Evolutionary conservation across 2,113 vertebrate genomes (phyloP), one percentile per base, ranked within the genome.

Genomic region (Acinonyx jubatus): DNA sequence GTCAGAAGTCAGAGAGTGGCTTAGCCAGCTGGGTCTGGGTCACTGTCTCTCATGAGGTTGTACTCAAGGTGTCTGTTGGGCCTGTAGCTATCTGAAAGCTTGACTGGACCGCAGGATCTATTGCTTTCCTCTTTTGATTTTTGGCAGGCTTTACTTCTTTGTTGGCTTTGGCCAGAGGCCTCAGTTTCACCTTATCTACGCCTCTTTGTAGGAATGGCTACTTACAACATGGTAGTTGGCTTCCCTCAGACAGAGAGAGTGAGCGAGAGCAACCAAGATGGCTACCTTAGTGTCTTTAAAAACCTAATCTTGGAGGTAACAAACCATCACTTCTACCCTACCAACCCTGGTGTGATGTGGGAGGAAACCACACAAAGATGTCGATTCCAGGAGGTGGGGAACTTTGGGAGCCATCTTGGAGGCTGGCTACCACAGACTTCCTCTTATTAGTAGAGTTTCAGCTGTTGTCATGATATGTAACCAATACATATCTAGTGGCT

Each of bases 341-440:
- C 27, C 31, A 82, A 14, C 9, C 31, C 41, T 52, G 27, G 19
- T 36, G 0, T 0, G 0, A 7, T 11, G 31, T 66, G 8, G 61
- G 84, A 57, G 57, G 57, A n/a, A 33, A 31, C 4, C 11, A 33
- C 16, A 29, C 29, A 38, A 8, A 13, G 23, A 23, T 73, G 83
- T 84, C 15, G 10, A 23, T 84, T 11, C 21, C 55, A 84, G 63
- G 31, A 45, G 36, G 12, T 31, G 14, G 55, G 29, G 18, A 16
- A 87, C 63, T 0, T 25, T 7, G 48, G 50, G 94, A 76, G 29
- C 48, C 25, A 23, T 33, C 48, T 27, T 68, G 5, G n/a, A 92
- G 68, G 2, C 50, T 94, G 45, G 9, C 4, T 33, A 19, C 29
- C n/a, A 10, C 10, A 71, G 25, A 55, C 55, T 63, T 74, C n/a